Percentiles rank a stretch among this genome's conserved stretches.
Evolutionary conservation across 2,888 invertebrate genomes (phyloP).

Genomic region (Sympetrum striolatum): DNA sequence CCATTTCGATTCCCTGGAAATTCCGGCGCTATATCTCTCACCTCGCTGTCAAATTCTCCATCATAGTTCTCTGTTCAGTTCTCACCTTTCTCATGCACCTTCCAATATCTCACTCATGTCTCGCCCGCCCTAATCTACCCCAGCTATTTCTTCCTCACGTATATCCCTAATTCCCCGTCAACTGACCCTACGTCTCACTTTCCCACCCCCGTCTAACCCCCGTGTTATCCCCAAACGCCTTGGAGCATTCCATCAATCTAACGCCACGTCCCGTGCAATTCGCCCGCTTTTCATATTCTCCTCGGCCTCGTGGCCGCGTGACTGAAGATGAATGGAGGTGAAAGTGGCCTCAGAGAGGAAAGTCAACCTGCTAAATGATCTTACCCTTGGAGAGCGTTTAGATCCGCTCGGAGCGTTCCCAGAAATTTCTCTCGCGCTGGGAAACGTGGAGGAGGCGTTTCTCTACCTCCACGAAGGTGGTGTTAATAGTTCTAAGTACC

Average conservation of each 20-base stretch:
- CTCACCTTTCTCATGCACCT: neutral
- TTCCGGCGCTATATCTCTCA: neutral
- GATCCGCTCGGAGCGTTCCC: neutral
- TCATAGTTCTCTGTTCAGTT: neutral
- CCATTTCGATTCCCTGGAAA: neutral
- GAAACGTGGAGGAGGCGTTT: too few species aligned
- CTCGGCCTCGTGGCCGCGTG: neutral
- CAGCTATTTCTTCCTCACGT: neutral
- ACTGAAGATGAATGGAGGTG: neutral
- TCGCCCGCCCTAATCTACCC: neutral
- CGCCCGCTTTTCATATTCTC: neutral
- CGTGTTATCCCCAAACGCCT: neutral
- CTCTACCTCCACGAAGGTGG: too few species aligned
- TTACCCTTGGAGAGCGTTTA: neutral
- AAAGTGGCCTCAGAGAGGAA: neutral
- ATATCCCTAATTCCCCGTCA: too few species aligned
- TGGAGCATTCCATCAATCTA: neutral
- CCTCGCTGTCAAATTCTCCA: neutral
- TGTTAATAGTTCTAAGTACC: too few species aligned
- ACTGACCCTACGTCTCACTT: too few species aligned
- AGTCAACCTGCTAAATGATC: neutral
- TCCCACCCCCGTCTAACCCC: too few species aligned
- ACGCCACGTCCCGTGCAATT: neutral
- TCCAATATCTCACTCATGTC: neutral
- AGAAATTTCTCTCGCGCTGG: neutral